Conservation (phyloP, 2,113 vertebrate species). For the Sula dactylatra region DNA sequence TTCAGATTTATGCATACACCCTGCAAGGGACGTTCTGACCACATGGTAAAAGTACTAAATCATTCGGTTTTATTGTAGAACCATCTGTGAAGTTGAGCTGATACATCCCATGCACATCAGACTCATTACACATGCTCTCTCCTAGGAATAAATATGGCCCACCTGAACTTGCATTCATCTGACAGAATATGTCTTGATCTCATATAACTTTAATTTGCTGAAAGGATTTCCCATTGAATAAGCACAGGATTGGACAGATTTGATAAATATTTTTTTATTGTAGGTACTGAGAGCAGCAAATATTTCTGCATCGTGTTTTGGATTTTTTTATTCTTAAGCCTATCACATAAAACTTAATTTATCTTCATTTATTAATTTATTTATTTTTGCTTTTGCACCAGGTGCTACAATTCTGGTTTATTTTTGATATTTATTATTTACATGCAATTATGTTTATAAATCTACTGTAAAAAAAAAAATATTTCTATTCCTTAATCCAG, state of each 20-base stretch:
- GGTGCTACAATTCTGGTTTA: background rate
- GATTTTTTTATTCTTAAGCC: background rate
- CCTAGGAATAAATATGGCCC: background rate
- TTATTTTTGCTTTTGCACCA: fast-evolving
- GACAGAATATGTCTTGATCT: background rate
- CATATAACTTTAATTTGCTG: background rate
- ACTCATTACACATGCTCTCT: background rate
- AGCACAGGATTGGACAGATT: background rate
- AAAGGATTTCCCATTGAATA: background rate
- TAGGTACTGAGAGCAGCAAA: background rate
- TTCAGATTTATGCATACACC: background rate
- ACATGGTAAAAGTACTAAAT: background rate
- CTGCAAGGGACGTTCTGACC: background rate
- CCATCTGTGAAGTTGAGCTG: background rate
- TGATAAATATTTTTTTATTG: background rate
- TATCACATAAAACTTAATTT: background rate
- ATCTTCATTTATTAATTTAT: background rate
- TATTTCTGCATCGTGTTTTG: background rate
- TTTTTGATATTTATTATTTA: background rate
- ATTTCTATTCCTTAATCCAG: background rate
- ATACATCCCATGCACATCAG: background rate
- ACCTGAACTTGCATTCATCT: background rate
- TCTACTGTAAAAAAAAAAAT: too few species aligned
- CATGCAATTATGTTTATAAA: background rate
- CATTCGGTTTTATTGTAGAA: background rate